Base-by-base conservation (phyloP, 2,113 vertebrate genomes). In the Polyodon spathula region DNA sequence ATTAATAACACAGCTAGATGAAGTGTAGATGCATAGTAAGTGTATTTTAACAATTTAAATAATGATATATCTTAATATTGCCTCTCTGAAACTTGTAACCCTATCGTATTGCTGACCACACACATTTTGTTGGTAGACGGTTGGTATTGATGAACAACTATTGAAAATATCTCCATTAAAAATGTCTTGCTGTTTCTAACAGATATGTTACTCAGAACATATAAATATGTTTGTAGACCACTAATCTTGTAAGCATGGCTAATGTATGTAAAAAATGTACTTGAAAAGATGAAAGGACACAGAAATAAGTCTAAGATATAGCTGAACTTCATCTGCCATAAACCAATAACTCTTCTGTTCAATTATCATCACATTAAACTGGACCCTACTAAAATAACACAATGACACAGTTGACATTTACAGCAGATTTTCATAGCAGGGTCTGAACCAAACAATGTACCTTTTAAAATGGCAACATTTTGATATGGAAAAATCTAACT, bases 381-480 rank as follows among this genome's bases (percentile, higher is more conserved):
- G 73, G 69, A 66, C n/a, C 58, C 56, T 59, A 8, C 41, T 64
- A 76, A 81, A 71, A 84, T 78, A 63, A 66, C 73, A 74, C 3
- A 73, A 67, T 53, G 60, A 75, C 70, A 65, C 43, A 68, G 72
- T 73, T 88, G 86, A 88, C 84, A 88, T 88, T 85, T 88, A 76
- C 74, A 67, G 75, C 71, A 66, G 74, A 81, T 83, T 86, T 82
- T 86, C 82, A 82, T 85, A 81, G 82, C 79, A 73, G 58, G 71
- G 72, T 67, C 72, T 74, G 71, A 83, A 84, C 81, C 80, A 85
- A 84, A 85, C 86, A 86, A 86, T 86, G 85, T 81, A 85, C 87
- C 68, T 73, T 83, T 79, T 80, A 79, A 86, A 86, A 82, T 82
- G 71, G 83, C 85, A 88, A 87, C 85, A 86, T 86, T 88, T 87